Conservation (phyloP, 2,797 vertebrate species). For the Tenualosa thibaudeaui region DNA sequence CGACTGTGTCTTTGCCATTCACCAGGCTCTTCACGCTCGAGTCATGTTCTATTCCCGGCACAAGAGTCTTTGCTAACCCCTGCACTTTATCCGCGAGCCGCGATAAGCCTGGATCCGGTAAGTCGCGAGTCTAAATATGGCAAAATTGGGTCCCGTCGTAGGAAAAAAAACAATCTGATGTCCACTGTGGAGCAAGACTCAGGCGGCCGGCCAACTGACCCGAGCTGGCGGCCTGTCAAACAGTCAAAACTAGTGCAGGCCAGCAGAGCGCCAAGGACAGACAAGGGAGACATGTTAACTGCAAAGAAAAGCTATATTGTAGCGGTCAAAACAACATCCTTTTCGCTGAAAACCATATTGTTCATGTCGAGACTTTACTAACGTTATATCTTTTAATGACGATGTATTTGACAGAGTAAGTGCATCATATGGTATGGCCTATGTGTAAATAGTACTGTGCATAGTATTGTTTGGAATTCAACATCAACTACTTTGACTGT, state of each 20-base stretch:
- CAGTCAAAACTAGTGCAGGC: slow-evolving; percentile 1
- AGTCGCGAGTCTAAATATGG: slow-evolving; percentile 35
- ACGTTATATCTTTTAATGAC: no score
- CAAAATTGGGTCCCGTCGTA: slow-evolving; percentile 27
- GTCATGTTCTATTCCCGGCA: slow-evolving; percentile 52
- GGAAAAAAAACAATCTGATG: slow-evolving; percentile 25
- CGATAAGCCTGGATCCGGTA: slow-evolving; percentile 36
- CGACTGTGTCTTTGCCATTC: neutral
- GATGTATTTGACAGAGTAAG: no score
- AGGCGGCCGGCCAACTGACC: slow-evolving; percentile 26
- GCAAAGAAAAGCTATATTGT: neutral
- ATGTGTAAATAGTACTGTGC: neutral
- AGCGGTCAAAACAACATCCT: neutral
- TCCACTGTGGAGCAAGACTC: slow-evolving; percentile 23
- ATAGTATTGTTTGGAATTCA: neutral
- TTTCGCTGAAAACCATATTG: no score
- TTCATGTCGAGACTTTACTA: no score
- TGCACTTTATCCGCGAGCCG: slow-evolving; percentile 41
- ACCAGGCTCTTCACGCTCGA: slow-evolving; percentile 19
- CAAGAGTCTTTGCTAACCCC: slow-evolving; percentile 43
- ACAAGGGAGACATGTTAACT: neutral
- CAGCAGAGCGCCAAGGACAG: slow-evolving; percentile 41
- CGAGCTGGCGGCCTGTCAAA: slow-evolving; percentile 29
- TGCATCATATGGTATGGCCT: neutral
- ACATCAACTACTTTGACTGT: neutral